Evolutionary conservation across 2,888 invertebrate genomes (phyloP).

Genomic region (Xestoiulus laeticollis): DNA sequence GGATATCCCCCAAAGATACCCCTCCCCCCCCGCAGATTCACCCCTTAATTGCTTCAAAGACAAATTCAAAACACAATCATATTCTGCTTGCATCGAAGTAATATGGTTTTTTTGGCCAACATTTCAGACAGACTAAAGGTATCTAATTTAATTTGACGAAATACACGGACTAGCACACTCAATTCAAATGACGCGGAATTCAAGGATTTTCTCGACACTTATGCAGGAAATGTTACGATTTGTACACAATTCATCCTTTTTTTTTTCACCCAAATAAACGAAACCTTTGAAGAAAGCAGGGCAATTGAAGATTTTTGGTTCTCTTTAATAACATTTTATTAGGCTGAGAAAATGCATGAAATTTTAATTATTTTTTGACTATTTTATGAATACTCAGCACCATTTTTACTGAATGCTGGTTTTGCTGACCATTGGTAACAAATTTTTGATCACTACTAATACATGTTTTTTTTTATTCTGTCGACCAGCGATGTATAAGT

Average conservation of each 20-base stretch:
- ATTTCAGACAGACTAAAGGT: constrained; percentile 27
- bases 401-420: neutral
- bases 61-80: constrained; percentile 44
- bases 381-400: too few relatives aligned
- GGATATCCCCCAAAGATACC: neutral
- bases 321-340: too few relatives aligned
- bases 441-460: neutral
- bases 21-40: neutral
- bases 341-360: too few relatives aligned
- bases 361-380: too few relatives aligned
- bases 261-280: too few relatives aligned
- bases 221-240: constrained; percentile 31
- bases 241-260: neutral
- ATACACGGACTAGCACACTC: constrained; percentile 42
- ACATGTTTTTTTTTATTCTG: too few relatives aligned
- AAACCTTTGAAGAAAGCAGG: neutral
- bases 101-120: constrained; percentile 12
- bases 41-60: neutral
- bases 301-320: too few relatives aligned
- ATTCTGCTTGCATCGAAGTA: constrained; percentile 10
- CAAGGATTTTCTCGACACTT: neutral
- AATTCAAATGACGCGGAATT: constrained; percentile 29
- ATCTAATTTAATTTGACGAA: constrained; percentile 28
- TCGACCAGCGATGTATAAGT: neutral
- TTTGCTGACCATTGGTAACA: neutral